Conservation (phyloP, 2,113 vertebrate genomes). For the Caranx melampygus region DNA sequence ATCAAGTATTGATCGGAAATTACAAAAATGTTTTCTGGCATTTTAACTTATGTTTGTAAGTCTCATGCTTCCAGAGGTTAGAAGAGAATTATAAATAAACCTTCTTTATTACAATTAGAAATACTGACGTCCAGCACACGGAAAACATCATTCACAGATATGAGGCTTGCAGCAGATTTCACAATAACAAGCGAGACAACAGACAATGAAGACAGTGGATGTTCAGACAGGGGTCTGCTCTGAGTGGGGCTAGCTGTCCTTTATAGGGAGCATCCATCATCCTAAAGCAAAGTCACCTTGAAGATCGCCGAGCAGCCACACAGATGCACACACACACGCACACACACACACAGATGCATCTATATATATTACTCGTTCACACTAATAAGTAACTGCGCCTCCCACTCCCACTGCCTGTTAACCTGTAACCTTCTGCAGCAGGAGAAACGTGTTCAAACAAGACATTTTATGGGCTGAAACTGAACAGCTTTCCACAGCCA, state of each 20-base stretch:
- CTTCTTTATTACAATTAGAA: not conserved
- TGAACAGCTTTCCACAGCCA: constrained; percentile 31
- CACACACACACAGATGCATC: not conserved
- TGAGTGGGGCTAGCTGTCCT: constrained; percentile 4
- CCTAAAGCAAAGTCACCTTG: constrained; percentile 61
- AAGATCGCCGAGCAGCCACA: not conserved
- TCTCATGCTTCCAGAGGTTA: not conserved
- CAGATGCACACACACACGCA: not conserved
- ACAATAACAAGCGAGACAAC: constrained; percentile 5
- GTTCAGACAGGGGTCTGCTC: not conserved
- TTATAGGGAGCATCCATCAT: constrained; percentile 45
- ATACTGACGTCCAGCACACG: not conserved
- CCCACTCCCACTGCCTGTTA: constrained; percentile 54
- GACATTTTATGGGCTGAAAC: constrained; percentile 50
- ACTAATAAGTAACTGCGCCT: constrained; percentile 52
- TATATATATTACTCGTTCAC: not conserved
- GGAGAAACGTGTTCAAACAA: constrained; percentile 63
- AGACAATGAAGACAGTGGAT: not conserved
- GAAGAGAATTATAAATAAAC: not conserved
- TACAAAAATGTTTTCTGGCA: not conserved
- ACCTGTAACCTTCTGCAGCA: constrained; percentile 66
- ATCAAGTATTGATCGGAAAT: no score
- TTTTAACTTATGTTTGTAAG: not conserved
- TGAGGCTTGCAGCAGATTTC: not conserved
- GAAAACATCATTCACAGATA: no score